Evolutionary conservation across 30 jellyfish, hydroid and myxozoan genomes (phyloP).

Genomic region (Clytia hemisphaerica): DNA sequence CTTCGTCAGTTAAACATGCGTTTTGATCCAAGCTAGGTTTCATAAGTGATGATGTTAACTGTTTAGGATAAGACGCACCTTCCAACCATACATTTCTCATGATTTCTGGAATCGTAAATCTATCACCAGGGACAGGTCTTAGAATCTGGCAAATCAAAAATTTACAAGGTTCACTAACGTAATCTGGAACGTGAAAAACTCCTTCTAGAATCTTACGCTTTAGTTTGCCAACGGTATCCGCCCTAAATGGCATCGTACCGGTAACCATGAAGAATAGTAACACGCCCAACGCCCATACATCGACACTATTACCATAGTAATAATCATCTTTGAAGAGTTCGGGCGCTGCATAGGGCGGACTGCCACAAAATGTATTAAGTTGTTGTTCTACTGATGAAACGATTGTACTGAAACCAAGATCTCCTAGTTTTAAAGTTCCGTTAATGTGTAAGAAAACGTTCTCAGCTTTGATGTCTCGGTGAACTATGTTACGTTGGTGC

Average conservation of each 20-base stretch:
- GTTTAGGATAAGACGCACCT: slow-evolving; percentile 60
- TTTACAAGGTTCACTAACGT: slow-evolving; percentile 64
- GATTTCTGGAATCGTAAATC: slow-evolving; percentile 61
- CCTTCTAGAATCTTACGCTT: slow-evolving; percentile 79
- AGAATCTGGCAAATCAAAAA: slow-evolving; percentile 58
- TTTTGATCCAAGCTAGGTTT: slow-evolving; percentile 37
- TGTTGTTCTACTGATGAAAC: slow-evolving; percentile 54
- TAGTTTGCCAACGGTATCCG: slow-evolving; percentile 91
- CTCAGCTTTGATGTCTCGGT: slow-evolving; percentile 96
- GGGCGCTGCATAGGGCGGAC: slow-evolving; percentile 98
- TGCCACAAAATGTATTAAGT: slow-evolving; percentile 87
- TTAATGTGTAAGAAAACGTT: slow-evolving; percentile 65
- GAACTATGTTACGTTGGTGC: slow-evolving; percentile 80
- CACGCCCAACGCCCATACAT: slow-evolving; percentile 92
- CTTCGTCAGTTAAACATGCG: slow-evolving; percentile 53
- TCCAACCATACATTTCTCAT: slow-evolving; percentile 85
- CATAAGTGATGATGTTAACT: slow-evolving; percentile 35
- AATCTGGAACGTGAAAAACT: slow-evolving; percentile 58
- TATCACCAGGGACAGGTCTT: slow-evolving; percentile 75
- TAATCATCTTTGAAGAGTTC: slow-evolving; percentile 87
- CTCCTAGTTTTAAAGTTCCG: slow-evolving; percentile 82
- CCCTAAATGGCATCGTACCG: slow-evolving; percentile 94
- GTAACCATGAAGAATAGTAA: slow-evolving; percentile 80
- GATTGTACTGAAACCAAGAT: slow-evolving; percentile 89
- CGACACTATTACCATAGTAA: slow-evolving; percentile 78